Evolutionary conservation across 2,113 vertebrate genomes (phyloP).

Genomic region (Psilopogon haemacephalus): DNA sequence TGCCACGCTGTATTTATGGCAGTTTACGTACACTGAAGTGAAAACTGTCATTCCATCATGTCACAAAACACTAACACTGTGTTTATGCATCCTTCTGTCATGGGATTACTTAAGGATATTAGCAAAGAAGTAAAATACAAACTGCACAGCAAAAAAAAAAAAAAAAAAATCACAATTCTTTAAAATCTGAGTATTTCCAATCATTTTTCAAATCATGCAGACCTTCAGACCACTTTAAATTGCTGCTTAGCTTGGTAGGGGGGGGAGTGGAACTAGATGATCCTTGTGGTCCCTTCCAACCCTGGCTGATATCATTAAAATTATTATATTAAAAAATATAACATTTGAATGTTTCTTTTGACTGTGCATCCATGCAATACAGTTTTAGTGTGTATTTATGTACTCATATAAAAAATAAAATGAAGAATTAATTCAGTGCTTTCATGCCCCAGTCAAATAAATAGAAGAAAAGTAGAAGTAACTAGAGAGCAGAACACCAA

Average conservation of each 20-base stretch:
- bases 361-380: background rate
- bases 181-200: background rate
- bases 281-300: no score
- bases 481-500: background rate
- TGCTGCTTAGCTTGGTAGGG: constrained; percentile 21
- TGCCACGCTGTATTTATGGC: background rate
- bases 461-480: background rate
- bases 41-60: background rate
- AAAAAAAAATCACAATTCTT: constrained; percentile 17
- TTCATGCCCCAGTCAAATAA: background rate
- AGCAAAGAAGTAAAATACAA: constrained; percentile 11
- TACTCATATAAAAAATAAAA: constrained; percentile 25
- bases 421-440: background rate
- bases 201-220: background rate
- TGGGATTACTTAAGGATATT: background rate
- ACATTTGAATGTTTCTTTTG: background rate
- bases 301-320: no score
- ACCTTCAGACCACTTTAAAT: background rate
- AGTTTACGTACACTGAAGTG: background rate
- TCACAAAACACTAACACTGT: background rate
- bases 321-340: background rate
- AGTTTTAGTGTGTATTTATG: background rate
- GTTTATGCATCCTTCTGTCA: background rate
- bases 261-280: no score
- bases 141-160: background rate